These are phyloP conservation scores for Monoplex corrugatus DNA, from an alignment of 2,888 invertebrate genomes.

Conservation along the genomic window DNA sequence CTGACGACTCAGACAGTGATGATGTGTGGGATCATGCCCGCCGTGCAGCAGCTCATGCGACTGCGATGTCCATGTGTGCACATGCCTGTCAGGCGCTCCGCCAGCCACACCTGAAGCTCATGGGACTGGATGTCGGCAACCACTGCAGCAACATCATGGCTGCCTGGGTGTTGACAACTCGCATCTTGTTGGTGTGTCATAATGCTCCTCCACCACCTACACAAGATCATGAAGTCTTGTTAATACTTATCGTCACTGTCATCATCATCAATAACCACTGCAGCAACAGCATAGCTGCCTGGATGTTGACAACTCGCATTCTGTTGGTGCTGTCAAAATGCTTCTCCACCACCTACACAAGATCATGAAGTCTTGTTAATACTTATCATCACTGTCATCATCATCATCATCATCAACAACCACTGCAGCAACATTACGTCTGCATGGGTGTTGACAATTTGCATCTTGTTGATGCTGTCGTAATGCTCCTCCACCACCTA, in stretches of 20 bases:
- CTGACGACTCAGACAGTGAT: constrained; percentile 82
- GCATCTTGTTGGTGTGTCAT: constrained; percentile 67
- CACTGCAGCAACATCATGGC: constrained; percentile 83
- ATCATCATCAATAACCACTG: too few relatives aligned
- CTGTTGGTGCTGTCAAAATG: constrained; percentile 68
- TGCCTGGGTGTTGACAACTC: constrained; percentile 82
- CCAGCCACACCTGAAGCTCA: constrained; percentile 82
- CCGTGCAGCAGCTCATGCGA: constrained; percentile 84
- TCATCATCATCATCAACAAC: too few relatives aligned
- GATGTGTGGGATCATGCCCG: constrained; percentile 83
- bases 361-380: too few relatives aligned
- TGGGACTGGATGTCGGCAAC: constrained; percentile 82
- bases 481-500: constrained; percentile 73
- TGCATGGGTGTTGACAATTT: constrained; percentile 82
- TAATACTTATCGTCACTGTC: too few relatives aligned
- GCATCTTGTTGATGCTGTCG: constrained; percentile 66
- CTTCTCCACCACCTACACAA: constrained; percentile 71
- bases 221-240: too few relatives aligned
- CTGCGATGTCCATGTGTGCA: constrained; percentile 81
- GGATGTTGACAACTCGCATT: constrained; percentile 80
- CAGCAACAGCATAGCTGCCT: constrained; percentile 83
- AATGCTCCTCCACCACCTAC: constrained; percentile 72
- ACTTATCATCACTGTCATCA: too few relatives aligned
- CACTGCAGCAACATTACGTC: constrained; percentile 83
- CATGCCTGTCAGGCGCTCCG: constrained; percentile 77